A percentile compares a stretch with the other conserved stretches of the same genome.
These are phyloP conservation scores for Malaclemys terrapin DNA, from an alignment of 2,113 vertebrate genomes.

Conservation along the genomic window DNA sequence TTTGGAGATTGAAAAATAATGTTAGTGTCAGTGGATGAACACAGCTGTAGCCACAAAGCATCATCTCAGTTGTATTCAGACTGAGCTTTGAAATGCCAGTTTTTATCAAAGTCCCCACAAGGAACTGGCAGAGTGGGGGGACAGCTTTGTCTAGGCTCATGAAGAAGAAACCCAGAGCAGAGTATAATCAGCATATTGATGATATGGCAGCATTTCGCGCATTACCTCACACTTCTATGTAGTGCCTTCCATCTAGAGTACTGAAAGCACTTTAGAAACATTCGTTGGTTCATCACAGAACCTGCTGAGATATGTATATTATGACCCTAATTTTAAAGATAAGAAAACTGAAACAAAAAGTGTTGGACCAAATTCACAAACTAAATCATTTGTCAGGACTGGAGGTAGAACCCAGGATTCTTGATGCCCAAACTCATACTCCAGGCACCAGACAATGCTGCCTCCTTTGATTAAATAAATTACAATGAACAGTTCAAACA, in stretches of 20 bases:
- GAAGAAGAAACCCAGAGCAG: neutral
- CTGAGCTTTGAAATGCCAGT: neutral
- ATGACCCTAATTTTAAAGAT: neutral
- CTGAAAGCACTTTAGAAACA: slow-evolving; percentile 35
- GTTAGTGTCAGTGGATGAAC: neutral
- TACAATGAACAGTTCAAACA: neutral
- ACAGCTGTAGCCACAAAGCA: neutral
- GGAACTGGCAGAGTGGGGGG: neutral
- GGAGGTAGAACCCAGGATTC: neutral
- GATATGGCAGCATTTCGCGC: neutral
- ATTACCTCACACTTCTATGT: neutral
- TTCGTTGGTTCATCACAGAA: neutral
- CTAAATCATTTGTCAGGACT: neutral
- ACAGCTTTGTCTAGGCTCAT: slow-evolving; percentile 19
- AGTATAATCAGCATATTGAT: neutral
- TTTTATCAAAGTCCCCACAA: neutral
- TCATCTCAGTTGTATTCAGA: neutral
- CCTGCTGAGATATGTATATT: neutral
- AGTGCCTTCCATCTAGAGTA: neutral
- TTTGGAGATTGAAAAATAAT: neutral
- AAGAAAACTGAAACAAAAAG: neutral
- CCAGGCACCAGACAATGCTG: neutral
- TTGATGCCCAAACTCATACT: neutral
- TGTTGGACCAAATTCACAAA: neutral
- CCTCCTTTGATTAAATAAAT: neutral